These are phyloP conservation scores for Xylocopa sonorina DNA, from an alignment of 1,140 invertebrate species.

Conservation along the genomic window DNA sequence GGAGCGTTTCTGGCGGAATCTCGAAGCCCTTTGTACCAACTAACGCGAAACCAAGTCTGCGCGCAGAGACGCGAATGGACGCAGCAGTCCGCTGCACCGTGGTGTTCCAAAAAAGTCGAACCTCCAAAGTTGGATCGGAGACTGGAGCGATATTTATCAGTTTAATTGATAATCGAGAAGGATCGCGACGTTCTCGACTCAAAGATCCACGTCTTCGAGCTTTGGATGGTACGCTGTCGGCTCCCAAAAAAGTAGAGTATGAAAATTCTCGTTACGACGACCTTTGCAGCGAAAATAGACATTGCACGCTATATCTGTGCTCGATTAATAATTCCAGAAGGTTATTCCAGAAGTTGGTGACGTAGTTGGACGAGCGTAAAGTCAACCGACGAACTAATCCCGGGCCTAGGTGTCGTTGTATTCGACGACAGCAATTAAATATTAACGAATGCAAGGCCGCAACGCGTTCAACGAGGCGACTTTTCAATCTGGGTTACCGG, in stretches of 20 bases:
- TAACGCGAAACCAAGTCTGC: no score
- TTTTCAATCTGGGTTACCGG: constrained; percentile 37
- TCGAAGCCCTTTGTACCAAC: background rate
- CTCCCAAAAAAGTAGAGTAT: no score
- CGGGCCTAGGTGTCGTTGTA: background rate
- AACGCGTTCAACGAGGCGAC: background rate
- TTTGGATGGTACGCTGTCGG: no score
- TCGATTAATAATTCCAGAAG: constrained; percentile 21
- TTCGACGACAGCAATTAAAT: constrained; percentile 23
- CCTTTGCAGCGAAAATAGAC: background rate
- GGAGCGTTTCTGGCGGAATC: no score
- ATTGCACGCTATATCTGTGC: background rate
- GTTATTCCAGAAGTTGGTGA: background rate
- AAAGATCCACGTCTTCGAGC: no score
- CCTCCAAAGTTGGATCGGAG: no score
- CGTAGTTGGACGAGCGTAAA: background rate
- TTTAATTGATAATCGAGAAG: no score
- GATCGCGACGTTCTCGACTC: no score
- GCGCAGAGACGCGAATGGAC: no score
- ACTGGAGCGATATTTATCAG: no score
- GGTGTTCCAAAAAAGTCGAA: no score
- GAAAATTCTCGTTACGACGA: background rate
- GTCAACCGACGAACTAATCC: constrained; percentile 18
- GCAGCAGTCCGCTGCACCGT: no score
- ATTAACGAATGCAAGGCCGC: constrained; percentile 6